These are phyloP conservation scores for Amblyraja radiata DNA, from an alignment of 2,797 vertebrate species.

Conservation along the genomic window DNA sequence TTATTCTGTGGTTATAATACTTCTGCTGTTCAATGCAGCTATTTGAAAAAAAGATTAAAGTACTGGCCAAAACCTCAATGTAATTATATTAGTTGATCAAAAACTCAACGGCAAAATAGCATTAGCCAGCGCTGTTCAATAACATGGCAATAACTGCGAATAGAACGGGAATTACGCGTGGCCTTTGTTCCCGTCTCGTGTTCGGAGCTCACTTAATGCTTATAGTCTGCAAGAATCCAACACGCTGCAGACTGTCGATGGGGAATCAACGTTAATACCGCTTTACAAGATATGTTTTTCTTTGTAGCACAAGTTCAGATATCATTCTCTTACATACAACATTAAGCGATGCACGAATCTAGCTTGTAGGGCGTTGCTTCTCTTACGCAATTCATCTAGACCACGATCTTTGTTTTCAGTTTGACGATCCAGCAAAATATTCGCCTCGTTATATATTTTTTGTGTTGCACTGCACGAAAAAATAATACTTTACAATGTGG, in stretches of 20 bases:
- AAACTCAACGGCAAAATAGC: neutral
- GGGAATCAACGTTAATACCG: neutral
- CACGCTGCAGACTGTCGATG: neutral
- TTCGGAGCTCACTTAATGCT: neutral
- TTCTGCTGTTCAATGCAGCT: neutral
- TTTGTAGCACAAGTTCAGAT: neutral
- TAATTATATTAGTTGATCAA: neutral
- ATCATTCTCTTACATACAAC: slow-evolving; percentile 3
- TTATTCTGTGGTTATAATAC: neutral
- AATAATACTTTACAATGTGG: slow-evolving; percentile 9
- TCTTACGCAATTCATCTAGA: slow-evolving; percentile 15
- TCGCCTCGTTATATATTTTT: neutral
- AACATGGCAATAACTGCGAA: neutral
- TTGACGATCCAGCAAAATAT: neutral
- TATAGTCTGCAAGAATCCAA: neutral
- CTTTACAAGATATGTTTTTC: neutral
- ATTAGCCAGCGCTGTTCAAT: neutral
- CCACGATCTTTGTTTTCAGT: neutral
- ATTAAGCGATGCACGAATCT: neutral
- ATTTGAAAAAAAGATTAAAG: neutral
- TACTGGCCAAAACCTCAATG: neutral
- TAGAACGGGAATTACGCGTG: neutral
- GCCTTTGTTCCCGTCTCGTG: slow-evolving; percentile 30
- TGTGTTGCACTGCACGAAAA: neutral
- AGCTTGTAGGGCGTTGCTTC: neutral